phyloP scores from a whole-genome alignment of 2,797 vertebrate genomes.

The Anableps anableps region DNA sequence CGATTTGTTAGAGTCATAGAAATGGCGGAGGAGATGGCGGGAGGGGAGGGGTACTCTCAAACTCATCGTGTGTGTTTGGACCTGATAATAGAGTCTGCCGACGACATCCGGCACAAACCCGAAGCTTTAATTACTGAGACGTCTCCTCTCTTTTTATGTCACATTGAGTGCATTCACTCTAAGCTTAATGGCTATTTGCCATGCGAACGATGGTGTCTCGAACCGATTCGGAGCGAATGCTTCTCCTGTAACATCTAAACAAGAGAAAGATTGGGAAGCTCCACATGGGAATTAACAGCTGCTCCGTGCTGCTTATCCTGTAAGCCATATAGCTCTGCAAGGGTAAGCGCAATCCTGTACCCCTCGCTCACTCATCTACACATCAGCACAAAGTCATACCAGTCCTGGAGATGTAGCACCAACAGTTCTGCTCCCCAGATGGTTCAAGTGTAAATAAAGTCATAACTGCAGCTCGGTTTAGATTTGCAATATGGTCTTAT shows the following conservation, averaged over 20 bases:
- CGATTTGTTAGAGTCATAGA: slow-evolving; percentile 63
- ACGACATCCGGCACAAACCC: slow-evolving; percentile 49
- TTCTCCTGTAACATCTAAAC: slow-evolving; percentile 55
- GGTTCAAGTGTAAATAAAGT: slow-evolving; percentile 56
- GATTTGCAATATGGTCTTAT: slow-evolving; percentile 32
- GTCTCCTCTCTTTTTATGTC: slow-evolving; percentile 65
- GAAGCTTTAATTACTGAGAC: slow-evolving; percentile 68
- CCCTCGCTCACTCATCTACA: slow-evolving; percentile 33
- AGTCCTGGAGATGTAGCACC: slow-evolving; percentile 57
- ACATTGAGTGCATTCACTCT: slow-evolving; percentile 39
- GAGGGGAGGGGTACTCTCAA: slow-evolving; percentile 33
- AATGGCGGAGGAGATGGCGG: slow-evolving; percentile 57
- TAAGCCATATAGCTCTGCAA: slow-evolving; percentile 70
- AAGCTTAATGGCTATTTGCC: slow-evolving; percentile 75
- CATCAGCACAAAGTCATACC: slow-evolving; percentile 51
- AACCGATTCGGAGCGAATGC: slow-evolving; percentile 67
- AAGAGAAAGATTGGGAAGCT: slow-evolving; percentile 52
- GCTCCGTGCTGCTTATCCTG: slow-evolving; percentile 60
- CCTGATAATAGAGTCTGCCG: slow-evolving; percentile 70
- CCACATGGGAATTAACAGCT: slow-evolving; percentile 65
- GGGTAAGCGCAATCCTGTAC: slow-evolving; percentile 60
- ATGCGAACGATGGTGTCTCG: slow-evolving; percentile 57
- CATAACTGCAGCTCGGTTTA: slow-evolving; percentile 37
- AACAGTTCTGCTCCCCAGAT: slow-evolving; percentile 43
- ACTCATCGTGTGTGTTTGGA: slow-evolving; percentile 60